Conservation (phyloP, 2,888 invertebrate species). For the Epistrophe eligans region DNA sequence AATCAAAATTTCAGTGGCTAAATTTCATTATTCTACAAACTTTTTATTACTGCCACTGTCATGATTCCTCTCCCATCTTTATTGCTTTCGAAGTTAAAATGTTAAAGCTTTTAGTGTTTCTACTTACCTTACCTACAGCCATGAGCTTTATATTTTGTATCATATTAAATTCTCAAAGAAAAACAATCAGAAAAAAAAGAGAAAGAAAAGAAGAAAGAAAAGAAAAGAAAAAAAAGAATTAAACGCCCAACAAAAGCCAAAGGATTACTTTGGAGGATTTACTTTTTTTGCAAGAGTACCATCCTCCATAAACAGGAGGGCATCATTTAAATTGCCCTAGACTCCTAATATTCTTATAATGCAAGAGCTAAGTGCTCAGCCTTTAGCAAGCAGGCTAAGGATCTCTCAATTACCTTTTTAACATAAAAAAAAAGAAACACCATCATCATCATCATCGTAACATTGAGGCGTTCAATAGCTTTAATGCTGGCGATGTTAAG, state of each 20-base stretch:
- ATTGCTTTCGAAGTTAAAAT: neutral
- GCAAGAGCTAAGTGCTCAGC: constrained; percentile 44
- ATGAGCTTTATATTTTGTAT: constrained; percentile 22
- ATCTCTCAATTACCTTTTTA: constrained; percentile 40
- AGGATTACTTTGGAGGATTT: constrained; percentile 66
- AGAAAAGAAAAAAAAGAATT: constrained; percentile 51
- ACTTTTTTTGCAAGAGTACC: constrained; percentile 23
- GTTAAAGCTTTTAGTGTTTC: neutral
- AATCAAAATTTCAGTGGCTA: neutral
- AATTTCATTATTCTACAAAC: constrained; percentile 18
- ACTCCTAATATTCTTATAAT: constrained; percentile 70
- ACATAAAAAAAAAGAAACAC: constrained; percentile 26
- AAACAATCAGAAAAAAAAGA: neutral
- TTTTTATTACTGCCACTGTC: constrained; percentile 3
- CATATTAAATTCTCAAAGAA: constrained; percentile 42
- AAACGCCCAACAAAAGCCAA: constrained; percentile 68
- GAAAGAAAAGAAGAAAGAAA: neutral
- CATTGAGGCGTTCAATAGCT: constrained; percentile 35
- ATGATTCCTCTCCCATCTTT: neutral
- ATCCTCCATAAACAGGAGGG: constrained; percentile 44
- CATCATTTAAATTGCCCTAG: constrained; percentile 70
- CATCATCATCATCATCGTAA: constrained; percentile 6
- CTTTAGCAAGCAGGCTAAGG: constrained; percentile 25
- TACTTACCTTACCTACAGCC: neutral
- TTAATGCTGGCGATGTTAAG: constrained; percentile 6